phyloP scores from a whole-genome alignment of 2,888 invertebrate genomes.

The Drosophila nr. perissopoda region DNA sequence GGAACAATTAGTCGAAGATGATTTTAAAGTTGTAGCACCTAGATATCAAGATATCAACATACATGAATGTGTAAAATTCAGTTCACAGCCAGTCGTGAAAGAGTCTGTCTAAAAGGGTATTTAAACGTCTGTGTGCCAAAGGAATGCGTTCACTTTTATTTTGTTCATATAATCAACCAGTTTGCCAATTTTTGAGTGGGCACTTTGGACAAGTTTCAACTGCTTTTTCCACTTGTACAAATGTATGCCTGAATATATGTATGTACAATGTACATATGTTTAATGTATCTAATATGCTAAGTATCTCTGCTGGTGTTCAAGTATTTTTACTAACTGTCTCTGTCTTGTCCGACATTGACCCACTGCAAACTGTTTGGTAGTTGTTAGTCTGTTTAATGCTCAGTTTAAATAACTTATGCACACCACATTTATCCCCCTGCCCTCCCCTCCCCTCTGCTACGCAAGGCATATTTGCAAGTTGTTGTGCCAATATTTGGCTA shows the following conservation, averaged over 20 bases:
- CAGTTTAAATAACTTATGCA: constrained; percentile 2
- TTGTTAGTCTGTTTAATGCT: not conserved
- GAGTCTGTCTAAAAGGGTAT: not conserved
- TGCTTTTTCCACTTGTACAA: constrained; percentile 34
- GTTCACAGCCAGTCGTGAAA: not conserved
- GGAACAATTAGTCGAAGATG: not conserved
- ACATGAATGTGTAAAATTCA: not conserved
- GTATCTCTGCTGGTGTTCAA: constrained; percentile 1
- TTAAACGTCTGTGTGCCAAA: not conserved
- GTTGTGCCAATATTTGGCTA: constrained; percentile 22
- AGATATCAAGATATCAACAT: not conserved
- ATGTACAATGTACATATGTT: no score
- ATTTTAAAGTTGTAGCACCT: not conserved
- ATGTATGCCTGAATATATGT: not conserved
- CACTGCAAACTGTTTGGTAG: constrained; percentile 16
- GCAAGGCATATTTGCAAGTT: constrained; percentile 6
- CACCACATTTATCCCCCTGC: not conserved
- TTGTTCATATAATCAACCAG: constrained; percentile 31
- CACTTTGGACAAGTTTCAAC: constrained; percentile 36
- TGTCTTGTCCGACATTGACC: constrained; percentile 47
- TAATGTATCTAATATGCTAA: not conserved
- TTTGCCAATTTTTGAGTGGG: constrained; percentile 30
- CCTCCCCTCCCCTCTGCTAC: not conserved
- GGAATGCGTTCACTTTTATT: not conserved
- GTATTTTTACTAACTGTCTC: constrained; percentile 4